Evolutionary conservation across 2,113 vertebrate genomes (phyloP), one percentile per base, ranked within the genome.

Genomic region (Lonchura striata): DNA sequence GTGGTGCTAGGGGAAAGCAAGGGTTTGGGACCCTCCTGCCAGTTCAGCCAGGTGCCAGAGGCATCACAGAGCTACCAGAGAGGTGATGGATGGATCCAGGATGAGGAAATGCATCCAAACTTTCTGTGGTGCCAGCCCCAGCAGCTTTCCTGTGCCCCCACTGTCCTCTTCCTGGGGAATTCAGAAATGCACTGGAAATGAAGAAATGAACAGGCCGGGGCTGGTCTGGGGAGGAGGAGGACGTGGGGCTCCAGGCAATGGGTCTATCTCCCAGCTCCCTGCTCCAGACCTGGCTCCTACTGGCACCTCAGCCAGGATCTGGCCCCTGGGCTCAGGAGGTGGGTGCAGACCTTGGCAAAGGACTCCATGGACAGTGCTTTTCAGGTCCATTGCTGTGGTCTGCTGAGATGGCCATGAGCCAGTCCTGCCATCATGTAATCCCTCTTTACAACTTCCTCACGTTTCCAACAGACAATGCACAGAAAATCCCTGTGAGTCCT

Each of bases 391-490:
- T 15, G 23, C 44, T 1, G 2, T 2, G 1, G 25, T 44, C 35
- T 4, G 27, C 60, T 27, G 25, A 31, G 37, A 31, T 1, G 2
- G 50, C 60, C 4, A 0, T 8, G 41, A 54, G 15, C 25, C 53
- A 23, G 11, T 31, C 10, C 15, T 33, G 57, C 59, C 2, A 1
- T 6, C 35, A 6, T 0, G 7, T 30, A 54, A 78, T 22, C 80
- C 56, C 0, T 0, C 30, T 39, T 24, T 7, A 13, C 60, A 30
- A 59, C 72, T 57, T 16, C 42, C 30, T 35, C 8, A 4, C 0
- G 0, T 71, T 76, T 68, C 18, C 25, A 21, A 9, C 19, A n/a
- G 37, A 9, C 0, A 7, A 5, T 1, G 28, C 2, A 3, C 7
- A 21, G 1, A 1, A 22, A 56, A 60, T 9, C 33, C 31, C 16